Conservation (phyloP, 2,888 invertebrate species). For the Rapana venosa region DNA sequence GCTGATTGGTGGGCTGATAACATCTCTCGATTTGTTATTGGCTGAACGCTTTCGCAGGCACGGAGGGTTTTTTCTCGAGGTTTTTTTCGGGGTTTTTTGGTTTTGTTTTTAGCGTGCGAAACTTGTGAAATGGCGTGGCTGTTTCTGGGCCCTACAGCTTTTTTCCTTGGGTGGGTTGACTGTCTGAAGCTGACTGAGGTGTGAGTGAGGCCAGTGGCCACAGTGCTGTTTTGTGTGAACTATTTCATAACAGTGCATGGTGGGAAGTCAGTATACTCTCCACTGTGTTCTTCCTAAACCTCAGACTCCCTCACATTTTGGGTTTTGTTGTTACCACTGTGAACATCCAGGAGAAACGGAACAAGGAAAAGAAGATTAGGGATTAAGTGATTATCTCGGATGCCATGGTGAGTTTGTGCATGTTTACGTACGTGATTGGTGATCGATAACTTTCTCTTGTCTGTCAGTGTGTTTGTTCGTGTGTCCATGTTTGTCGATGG, state of each 20-base stretch:
- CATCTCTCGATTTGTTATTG: constrained; percentile 31
- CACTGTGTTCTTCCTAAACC: too few species aligned
- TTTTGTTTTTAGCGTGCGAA: not conserved
- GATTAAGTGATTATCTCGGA: too few species aligned
- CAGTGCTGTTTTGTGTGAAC: too few species aligned
- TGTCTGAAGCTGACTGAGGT: not conserved
- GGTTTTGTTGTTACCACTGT: too few species aligned
- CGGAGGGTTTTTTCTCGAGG: not conserved
- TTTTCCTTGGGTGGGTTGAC: not conserved
- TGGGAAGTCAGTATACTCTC: too few species aligned
- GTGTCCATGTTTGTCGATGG: not conserved
- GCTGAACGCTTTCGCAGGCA: constrained; percentile 27
- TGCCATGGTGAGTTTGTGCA: not conserved
- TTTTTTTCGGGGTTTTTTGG: not conserved
- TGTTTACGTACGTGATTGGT: not conserved
- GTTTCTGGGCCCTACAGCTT: not conserved
- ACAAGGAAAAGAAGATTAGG: too few species aligned
- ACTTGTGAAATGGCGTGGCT: not conserved
- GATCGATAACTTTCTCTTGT: not conserved
- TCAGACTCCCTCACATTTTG: too few species aligned
- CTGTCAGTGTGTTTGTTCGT: not conserved
- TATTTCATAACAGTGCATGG: too few species aligned
- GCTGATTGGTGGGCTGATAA: constrained; percentile 36
- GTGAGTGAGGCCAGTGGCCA: not conserved
- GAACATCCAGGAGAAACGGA: too few species aligned